Percentiles rank a stretch among this genome's conserved stretches.
phyloP scores from a whole-genome alignment of 2,797 vertebrate species.

The Gymnopithys bicolor region DNA sequence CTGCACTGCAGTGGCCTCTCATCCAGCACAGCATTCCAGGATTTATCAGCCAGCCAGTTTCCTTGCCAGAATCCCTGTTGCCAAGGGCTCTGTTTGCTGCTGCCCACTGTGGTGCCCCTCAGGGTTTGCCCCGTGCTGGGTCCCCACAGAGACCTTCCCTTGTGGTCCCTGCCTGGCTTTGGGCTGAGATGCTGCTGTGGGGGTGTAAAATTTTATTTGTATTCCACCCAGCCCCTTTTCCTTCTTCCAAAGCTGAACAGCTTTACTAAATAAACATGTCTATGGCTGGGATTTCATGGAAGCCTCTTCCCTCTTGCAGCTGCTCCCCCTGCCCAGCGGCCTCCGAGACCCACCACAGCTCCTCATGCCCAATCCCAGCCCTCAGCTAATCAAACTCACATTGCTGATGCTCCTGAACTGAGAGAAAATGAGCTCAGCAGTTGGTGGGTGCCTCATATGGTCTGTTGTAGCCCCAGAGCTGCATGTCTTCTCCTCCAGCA shows the following conservation, averaged over 20 bases:
- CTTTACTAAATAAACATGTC: neutral
- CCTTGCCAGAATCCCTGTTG: neutral
- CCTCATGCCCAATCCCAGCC: neutral
- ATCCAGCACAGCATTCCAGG: neutral
- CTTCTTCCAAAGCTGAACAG: neutral
- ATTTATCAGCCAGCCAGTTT: neutral
- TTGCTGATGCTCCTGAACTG: neutral
- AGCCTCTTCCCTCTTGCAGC: neutral
- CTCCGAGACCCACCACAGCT: neutral
- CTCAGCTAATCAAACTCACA: neutral
- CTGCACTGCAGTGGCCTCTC: constrained; percentile 41
- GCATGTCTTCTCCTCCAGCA: constrained; percentile 14
- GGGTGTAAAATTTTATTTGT: neutral
- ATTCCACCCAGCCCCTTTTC: neutral
- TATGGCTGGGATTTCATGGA: neutral
- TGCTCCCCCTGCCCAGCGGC: neutral
- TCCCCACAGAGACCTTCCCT: neutral
- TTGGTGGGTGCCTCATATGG: neutral
- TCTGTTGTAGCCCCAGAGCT: neutral
- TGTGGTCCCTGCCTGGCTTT: neutral
- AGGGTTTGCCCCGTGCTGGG: neutral
- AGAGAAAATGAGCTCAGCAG: constrained; percentile 19
- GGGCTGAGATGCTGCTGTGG: neutral
- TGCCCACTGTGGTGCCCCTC: neutral
- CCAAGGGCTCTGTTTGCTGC: neutral